Evolutionary conservation across 2,797 vertebrate species (phyloP).

Genomic region (Hemibagrus guttatus): DNA sequence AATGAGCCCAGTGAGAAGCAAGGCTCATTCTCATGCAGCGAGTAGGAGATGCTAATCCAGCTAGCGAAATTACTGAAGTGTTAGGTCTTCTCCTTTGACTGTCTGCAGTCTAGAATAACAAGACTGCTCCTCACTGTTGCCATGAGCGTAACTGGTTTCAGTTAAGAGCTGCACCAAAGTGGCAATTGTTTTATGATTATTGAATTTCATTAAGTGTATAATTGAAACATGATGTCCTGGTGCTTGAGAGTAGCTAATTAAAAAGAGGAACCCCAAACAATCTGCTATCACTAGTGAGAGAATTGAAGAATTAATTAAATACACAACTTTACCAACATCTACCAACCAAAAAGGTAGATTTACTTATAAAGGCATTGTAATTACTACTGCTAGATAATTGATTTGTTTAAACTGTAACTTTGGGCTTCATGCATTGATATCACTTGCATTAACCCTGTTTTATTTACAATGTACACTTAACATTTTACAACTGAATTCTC

Average conservation of each 20-base stretch:
- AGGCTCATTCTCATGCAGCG: slow-evolving; percentile 36
- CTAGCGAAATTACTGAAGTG: slow-evolving; percentile 44
- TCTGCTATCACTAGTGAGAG: slow-evolving; percentile 59
- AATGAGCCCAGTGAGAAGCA: slow-evolving; percentile 40
- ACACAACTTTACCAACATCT: slow-evolving; percentile 56
- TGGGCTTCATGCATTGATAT: background rate
- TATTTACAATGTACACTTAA: background rate
- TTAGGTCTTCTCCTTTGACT: background rate
- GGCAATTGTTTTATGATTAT: slow-evolving; percentile 67
- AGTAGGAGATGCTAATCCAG: slow-evolving; percentile 32
- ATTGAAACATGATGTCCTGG: slow-evolving; percentile 56
- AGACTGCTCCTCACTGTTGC: slow-evolving; percentile 42
- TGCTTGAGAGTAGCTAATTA: slow-evolving; percentile 59
- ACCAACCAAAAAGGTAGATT: slow-evolving; percentile 48
- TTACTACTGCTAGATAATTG: slow-evolving; percentile 47
- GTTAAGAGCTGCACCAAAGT: slow-evolving; percentile 57
- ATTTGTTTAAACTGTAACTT: slow-evolving; percentile 39
- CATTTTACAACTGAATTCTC: background rate
- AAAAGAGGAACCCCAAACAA: slow-evolving; percentile 60
- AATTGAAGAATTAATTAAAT: slow-evolving; percentile 64
- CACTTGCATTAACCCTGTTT: background rate
- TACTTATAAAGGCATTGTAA: slow-evolving; percentile 43
- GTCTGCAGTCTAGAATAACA: slow-evolving; percentile 48
- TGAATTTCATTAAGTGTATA: slow-evolving; percentile 67
- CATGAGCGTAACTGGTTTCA: slow-evolving; percentile 60